phyloP scores from a whole-genome alignment of 2,797 vertebrate species.

The Menidia menidia region DNA sequence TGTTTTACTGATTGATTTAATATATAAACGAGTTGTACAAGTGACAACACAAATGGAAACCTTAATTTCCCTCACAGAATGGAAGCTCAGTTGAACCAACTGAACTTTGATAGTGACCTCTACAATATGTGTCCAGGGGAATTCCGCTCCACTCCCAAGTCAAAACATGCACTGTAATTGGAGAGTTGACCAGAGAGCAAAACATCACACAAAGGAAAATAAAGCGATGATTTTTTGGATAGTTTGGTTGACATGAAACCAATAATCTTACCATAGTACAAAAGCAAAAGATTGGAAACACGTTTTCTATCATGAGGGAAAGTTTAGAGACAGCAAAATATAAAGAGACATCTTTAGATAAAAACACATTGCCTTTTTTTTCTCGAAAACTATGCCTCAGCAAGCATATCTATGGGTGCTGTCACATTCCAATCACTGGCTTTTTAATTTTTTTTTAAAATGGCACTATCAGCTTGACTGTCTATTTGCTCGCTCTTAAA shows the following conservation, averaged over 20 bases:
- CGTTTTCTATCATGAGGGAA: not conserved
- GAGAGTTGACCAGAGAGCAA: not conserved
- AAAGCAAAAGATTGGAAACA: not conserved
- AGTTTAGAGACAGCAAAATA: not conserved
- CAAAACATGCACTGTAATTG: slow-evolving; percentile 5
- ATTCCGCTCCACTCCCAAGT: not conserved
- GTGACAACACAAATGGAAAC: not conserved
- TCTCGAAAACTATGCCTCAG: too few species aligned
- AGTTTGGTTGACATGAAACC: not conserved
- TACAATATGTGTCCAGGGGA: not conserved
- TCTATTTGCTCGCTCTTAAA: too few species aligned
- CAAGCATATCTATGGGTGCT: too few species aligned
- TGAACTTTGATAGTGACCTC: slow-evolving; percentile 5
- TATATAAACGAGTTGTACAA: not conserved
- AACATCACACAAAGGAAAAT: slow-evolving; percentile 3
- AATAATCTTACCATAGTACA: not conserved
- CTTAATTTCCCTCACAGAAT: not conserved
- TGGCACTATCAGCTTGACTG: too few species aligned
- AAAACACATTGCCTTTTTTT: not conserved
- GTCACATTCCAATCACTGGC: not conserved
- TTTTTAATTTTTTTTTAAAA: too few species aligned
- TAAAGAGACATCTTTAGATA: too few species aligned
- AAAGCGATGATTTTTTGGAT: not conserved
- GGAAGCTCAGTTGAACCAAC: not conserved
- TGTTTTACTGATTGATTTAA: not conserved